Evolutionary conservation across 2,888 invertebrate genomes (phyloP).

Genomic region (Lochmaea capreae): DNA sequence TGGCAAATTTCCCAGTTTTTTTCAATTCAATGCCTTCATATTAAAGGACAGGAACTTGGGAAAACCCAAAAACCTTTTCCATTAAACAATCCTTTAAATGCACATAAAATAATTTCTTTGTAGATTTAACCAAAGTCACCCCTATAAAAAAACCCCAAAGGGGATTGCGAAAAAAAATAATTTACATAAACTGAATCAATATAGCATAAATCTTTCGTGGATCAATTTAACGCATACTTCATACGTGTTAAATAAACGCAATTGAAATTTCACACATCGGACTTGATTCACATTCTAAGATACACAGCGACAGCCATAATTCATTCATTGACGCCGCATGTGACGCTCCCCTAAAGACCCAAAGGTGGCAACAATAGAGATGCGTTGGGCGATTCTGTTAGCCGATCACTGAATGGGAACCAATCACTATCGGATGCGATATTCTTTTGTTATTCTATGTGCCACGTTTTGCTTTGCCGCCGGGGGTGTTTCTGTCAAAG

Average conservation of each 20-base stretch:
- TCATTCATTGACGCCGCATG: slow-evolving; percentile 45
- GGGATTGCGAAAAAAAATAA: slow-evolving; percentile 17
- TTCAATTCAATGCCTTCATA: too few relatives aligned
- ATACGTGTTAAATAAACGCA: slow-evolving; percentile 51
- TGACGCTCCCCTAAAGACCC: slow-evolving; percentile 53
- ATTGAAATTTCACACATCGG: slow-evolving; percentile 57
- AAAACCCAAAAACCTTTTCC: too few relatives aligned
- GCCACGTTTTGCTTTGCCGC: slow-evolving; percentile 41
- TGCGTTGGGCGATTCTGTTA: slow-evolving; percentile 61
- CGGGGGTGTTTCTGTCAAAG: slow-evolving; percentile 44
- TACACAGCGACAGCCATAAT: slow-evolving; percentile 36
- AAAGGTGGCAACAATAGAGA: slow-evolving; percentile 58
- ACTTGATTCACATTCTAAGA: slow-evolving; percentile 52
- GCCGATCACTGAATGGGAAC: slow-evolving; percentile 58
- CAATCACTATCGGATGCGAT: slow-evolving; percentile 60
- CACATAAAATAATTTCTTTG: not conserved
- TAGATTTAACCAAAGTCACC: not conserved
- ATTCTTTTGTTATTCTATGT: slow-evolving; percentile 56
- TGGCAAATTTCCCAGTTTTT: too few relatives aligned
- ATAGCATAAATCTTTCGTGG: slow-evolving; percentile 26
- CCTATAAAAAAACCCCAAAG: slow-evolving; percentile 17
- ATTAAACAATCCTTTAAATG: too few relatives aligned
- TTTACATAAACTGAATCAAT: slow-evolving; percentile 31
- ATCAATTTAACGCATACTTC: slow-evolving; percentile 56
- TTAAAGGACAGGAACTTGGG: too few relatives aligned